Conservation (phyloP, 1,140 invertebrate species). For the Homarus americanus region DNA sequence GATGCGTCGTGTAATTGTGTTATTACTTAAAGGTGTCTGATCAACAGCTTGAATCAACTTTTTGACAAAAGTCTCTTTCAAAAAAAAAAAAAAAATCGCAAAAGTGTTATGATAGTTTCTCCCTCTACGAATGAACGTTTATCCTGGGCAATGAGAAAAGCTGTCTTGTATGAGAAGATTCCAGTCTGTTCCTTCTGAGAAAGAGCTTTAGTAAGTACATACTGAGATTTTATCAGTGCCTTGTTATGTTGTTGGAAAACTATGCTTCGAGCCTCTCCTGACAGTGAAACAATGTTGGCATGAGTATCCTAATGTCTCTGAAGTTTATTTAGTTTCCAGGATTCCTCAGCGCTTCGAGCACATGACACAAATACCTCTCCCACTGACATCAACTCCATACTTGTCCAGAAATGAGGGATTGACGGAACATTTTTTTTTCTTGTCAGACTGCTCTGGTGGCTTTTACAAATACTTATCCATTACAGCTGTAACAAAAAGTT, state of each 20-base stretch:
- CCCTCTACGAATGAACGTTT: conserved; percentile 18
- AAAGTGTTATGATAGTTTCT: neutral
- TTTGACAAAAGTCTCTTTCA: neutral
- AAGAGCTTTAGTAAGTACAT: neutral
- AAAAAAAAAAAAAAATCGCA: neutral
- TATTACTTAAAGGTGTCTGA: conserved; percentile 5
- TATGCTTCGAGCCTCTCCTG: conserved; percentile 20
- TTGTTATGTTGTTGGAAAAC: conserved; percentile 14
- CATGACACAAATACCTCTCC: conserved; percentile 43
- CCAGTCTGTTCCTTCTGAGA: conserved; percentile 22
- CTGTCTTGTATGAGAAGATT: no score
- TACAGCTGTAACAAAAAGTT: no score
- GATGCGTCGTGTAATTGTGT: conserved; percentile 23
- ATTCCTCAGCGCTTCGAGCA: conserved; percentile 13
- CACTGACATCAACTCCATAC: no score
- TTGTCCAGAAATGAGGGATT: no score
- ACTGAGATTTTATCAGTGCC: neutral
- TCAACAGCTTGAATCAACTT: conserved; percentile 7
- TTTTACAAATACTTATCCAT: neutral
- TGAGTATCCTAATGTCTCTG: conserved; percentile 44
- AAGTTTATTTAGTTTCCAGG: conserved; percentile 12
- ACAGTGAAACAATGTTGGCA: conserved; percentile 18
- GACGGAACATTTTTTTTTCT: no score
- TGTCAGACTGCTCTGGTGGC: no score
- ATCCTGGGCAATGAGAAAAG: conserved; percentile 8